Evolutionary conservation across 2,888 invertebrate genomes (phyloP).

Genomic region (Gari tellinella): DNA sequence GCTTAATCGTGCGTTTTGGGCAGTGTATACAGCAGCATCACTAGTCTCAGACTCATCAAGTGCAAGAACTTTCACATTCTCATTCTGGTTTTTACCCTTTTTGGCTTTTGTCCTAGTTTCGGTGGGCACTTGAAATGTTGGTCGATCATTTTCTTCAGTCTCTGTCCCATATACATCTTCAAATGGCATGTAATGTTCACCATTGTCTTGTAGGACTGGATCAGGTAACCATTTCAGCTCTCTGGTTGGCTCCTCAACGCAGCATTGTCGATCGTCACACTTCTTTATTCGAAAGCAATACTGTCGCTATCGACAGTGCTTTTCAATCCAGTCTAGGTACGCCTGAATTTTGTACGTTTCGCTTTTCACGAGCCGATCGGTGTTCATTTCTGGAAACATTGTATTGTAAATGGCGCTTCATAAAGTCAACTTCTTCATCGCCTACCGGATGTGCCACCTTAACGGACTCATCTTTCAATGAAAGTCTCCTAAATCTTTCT

Average conservation of each 20-base stretch:
- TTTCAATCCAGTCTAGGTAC: not conserved
- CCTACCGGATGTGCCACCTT: not conserved
- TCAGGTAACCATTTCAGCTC: too few relatives aligned
- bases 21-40: too few relatives aligned
- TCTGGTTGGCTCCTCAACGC: too few relatives aligned
- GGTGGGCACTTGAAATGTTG: too few relatives aligned
- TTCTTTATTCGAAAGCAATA: not conserved
- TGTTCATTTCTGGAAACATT: not conserved
- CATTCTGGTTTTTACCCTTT: too few relatives aligned
- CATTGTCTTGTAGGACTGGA: too few relatives aligned
- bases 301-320: not conserved
- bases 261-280: not conserved
- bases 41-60: too few relatives aligned
- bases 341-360: not conserved
- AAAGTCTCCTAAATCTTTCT: not conserved
- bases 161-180: too few relatives aligned
- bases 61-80: too few relatives aligned
- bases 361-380: not conserved
- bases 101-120: too few relatives aligned
- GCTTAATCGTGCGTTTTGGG: not conserved
- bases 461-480: not conserved
- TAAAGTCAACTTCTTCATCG: constrained; percentile 6
- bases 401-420: not conserved
- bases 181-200: too few relatives aligned
- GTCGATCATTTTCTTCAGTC: too few relatives aligned